Percentiles rank a stretch among this genome's conserved stretches.
Evolutionary conservation across 2,797 vertebrate genomes (phyloP).

Genomic region (Malurus splendens): DNA sequence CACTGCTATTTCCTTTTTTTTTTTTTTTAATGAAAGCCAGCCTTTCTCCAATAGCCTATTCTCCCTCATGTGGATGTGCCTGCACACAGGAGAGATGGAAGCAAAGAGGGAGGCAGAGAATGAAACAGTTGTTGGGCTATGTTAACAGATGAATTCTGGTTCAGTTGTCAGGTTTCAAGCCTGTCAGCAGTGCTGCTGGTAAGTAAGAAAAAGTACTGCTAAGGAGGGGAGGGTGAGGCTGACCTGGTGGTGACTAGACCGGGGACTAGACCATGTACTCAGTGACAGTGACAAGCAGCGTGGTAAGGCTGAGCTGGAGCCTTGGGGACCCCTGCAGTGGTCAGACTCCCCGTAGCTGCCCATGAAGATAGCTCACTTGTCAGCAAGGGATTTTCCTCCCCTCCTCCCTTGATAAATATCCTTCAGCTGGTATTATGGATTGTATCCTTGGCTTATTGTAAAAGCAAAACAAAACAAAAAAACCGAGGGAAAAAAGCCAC

Average conservation of each 20-base stretch:
- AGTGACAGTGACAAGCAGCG: not conserved
- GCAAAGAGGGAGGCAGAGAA: constrained; percentile 4
- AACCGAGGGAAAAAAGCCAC: not conserved
- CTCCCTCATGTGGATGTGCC: not conserved
- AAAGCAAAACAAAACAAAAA: not conserved
- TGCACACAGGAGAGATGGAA: not conserved
- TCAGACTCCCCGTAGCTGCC: not conserved
- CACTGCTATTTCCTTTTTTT: not conserved
- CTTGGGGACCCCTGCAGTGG: not conserved
- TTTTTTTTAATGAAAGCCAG: not conserved
- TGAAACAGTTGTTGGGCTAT: not conserved
- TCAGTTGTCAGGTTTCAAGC: constrained; percentile 61
- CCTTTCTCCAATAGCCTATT: constrained; percentile 24
- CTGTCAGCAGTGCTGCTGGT: constrained; percentile 56
- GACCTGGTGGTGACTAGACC: not conserved
- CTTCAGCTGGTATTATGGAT: constrained; percentile 31
- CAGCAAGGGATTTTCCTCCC: not conserved
- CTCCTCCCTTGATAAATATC: constrained; percentile 18
- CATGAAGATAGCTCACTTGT: not conserved
- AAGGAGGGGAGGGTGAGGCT: not conserved
- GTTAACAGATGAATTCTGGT: constrained; percentile 55
- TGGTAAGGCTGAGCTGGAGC: not conserved
- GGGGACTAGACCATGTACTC: too few species aligned
- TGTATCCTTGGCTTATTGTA: constrained; percentile 51
- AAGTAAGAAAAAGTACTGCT: not conserved